A percentile compares a stretch with the other conserved stretches of the same genome.
Evolutionary conservation across 2,797 vertebrate species (phyloP).

Genomic region (Steatocranus sp.): DNA sequence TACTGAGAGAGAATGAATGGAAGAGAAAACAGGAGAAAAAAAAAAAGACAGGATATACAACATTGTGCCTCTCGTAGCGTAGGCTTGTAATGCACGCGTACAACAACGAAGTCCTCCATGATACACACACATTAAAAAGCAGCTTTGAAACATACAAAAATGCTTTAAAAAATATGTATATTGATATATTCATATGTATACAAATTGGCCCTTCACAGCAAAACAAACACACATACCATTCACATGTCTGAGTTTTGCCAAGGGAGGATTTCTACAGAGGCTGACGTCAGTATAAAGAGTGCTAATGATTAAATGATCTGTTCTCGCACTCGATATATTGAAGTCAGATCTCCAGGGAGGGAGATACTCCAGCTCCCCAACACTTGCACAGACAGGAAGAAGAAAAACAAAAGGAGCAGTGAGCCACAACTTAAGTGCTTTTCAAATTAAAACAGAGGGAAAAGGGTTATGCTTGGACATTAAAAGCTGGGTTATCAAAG

Average conservation of each 20-base stretch:
- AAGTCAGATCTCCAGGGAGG: conserved; percentile 28
- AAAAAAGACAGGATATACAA: conserved; percentile 57
- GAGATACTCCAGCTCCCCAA: neutral
- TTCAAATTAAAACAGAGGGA: conserved; percentile 22
- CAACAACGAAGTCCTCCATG: conserved; percentile 58
- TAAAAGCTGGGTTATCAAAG: conserved; percentile 20
- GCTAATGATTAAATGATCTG: neutral
- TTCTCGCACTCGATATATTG: neutral
- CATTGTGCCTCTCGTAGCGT: conserved; percentile 64
- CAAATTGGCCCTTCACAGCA: conserved; percentile 79
- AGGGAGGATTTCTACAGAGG: conserved; percentile 44
- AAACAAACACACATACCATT: conserved; percentile 67
- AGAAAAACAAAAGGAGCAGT: conserved; percentile 6
- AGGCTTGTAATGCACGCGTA: conserved; percentile 67
- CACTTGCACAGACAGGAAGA: conserved; percentile 32
- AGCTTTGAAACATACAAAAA: conserved; percentile 85
- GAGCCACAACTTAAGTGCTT: conserved; percentile 53
- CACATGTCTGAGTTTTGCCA: conserved; percentile 61
- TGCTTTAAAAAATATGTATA: conserved; percentile 82
- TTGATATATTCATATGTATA: conserved; percentile 81
- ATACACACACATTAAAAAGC: conserved; percentile 77
- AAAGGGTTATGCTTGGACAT: conserved; percentile 3
- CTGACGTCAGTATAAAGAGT: conserved; percentile 21
- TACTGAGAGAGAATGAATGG: conserved; percentile 57
- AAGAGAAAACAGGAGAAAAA: conserved; percentile 16